A percentile compares a stretch with the other conserved stretches of the same genome.
Evolutionary conservation across 2,113 vertebrate genomes (phyloP).

Genomic region (Trochalopteron elliotii): DNA sequence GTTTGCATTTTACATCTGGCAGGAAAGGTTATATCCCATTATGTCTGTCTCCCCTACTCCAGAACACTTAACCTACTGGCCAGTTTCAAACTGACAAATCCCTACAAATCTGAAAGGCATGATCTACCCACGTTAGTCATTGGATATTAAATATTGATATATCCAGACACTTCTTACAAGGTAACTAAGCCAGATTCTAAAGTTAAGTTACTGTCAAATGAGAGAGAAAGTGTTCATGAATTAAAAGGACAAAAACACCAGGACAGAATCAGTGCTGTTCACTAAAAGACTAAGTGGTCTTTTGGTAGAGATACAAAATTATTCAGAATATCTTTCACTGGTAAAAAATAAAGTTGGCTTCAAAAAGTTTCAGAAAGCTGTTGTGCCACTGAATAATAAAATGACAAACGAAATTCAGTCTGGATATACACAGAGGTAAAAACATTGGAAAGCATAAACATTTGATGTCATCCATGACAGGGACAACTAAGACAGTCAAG

Average conservation of each 20-base stretch:
- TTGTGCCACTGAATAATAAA: not conserved
- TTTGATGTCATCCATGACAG: not conserved
- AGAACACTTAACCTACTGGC: not conserved
- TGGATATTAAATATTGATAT: not conserved
- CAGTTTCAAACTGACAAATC: not conserved
- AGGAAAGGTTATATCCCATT: not conserved
- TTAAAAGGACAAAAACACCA: not conserved
- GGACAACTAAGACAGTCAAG: not conserved
- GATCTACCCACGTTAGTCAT: not conserved
- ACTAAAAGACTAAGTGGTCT: not conserved
- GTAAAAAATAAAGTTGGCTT: not conserved
- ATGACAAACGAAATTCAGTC: not conserved
- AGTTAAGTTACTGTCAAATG: not conserved
- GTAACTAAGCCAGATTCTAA: not conserved
- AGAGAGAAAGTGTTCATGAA: not conserved
- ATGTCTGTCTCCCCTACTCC: not conserved
- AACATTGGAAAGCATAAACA: not conserved
- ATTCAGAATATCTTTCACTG: not conserved
- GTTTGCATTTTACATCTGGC: not conserved
- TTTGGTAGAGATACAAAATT: not conserved
- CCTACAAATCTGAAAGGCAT: not conserved
- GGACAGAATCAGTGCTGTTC: not conserved
- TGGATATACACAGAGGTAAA: not conserved
- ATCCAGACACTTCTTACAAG: not conserved
- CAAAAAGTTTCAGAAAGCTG: not conserved